Conservation (phyloP, 2,113 vertebrate genomes). For the Orientallactaga bullata region DNA sequence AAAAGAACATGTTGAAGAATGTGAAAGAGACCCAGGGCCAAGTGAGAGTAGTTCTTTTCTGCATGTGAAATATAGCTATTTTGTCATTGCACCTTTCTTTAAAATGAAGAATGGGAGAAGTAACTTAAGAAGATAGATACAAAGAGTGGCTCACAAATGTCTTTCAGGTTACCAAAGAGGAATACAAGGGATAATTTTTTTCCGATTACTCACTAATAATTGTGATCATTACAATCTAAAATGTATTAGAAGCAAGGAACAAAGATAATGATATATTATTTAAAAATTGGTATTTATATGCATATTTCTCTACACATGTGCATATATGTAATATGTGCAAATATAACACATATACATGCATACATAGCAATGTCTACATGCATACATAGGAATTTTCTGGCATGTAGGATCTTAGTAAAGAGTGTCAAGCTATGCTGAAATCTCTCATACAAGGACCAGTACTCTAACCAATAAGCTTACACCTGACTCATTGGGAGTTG, state of each 20-base stretch:
- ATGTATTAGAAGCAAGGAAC: background rate
- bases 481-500: background rate
- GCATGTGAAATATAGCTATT: background rate
- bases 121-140: background rate
- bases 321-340: background rate
- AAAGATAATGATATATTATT: background rate
- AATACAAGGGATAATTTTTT: background rate
- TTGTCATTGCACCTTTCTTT: background rate
- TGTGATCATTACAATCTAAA: constrained; percentile 23
- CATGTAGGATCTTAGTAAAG: background rate
- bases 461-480: background rate
- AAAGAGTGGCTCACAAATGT: background rate
- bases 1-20: background rate
- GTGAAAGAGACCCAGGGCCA: background rate
- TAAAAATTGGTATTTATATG: too few relatives aligned
- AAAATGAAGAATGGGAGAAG: constrained; percentile 19
- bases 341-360: background rate
- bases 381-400: background rate
- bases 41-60: background rate
- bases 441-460: background rate
- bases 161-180: constrained; percentile 18
- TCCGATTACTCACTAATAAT: background rate
- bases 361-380: background rate
- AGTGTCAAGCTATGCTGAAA: background rate
- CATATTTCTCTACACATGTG: background rate